Evolutionary conservation across 2,113 vertebrate genomes (phyloP).

Genomic region (Ancistrus triradiatus): DNA sequence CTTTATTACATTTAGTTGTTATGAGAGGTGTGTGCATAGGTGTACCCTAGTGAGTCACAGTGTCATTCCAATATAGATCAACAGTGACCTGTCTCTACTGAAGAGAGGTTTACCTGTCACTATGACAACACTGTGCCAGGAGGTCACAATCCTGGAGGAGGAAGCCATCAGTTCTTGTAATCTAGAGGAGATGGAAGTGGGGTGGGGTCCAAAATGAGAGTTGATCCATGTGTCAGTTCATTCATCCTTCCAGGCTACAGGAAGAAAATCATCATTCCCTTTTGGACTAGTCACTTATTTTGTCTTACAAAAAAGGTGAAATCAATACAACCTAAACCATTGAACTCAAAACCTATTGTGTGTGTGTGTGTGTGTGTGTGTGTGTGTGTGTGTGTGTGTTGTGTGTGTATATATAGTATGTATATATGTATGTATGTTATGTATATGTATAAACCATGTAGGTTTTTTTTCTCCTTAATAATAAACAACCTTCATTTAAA

Average conservation of each 20-base stretch:
- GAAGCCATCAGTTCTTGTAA: background rate
- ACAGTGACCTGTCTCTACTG: constrained; percentile 1
- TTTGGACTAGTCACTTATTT: no score
- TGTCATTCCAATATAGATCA: constrained; percentile 1
- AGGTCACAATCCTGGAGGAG: constrained; percentile 9
- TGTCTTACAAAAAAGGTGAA: no score
- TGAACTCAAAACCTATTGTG: no score
- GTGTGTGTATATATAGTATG: no score
- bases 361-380: no score
- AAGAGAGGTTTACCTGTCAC: constrained; percentile 20
- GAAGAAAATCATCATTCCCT: no score
- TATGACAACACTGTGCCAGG: constrained; percentile 9
- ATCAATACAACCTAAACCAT: no score
- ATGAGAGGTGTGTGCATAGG: background rate
- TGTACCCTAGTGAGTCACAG: constrained; percentile 3
- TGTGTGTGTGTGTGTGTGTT: no score
- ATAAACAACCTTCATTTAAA: no score
- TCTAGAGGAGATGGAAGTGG: background rate
- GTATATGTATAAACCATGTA: no score
- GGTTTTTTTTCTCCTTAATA: no score
- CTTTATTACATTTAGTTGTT: background rate
- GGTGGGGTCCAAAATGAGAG: background rate
- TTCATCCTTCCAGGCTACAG: background rate
- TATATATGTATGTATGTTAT: no score
- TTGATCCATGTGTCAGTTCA: background rate